Evolutionary conservation across 2,888 invertebrate species (phyloP), one percentile per base, ranked within the genome.

Genomic region (Stictocephala bisonia): DNA sequence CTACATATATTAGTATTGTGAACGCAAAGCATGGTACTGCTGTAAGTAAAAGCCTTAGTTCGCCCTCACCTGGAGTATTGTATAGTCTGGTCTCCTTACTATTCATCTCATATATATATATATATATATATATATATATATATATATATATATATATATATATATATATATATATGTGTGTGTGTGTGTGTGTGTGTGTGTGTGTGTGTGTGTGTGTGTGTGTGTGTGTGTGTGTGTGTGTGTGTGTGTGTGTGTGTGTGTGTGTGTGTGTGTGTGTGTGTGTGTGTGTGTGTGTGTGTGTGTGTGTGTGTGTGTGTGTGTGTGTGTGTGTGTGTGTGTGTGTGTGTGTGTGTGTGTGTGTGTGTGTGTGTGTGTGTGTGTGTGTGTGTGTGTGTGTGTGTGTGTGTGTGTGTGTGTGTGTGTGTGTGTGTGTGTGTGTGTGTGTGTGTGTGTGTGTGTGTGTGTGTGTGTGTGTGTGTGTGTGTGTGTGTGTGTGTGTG

Each of bases 281-380:
- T 44, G 44, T 44, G 44, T 44, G 44, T 44, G 44, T 44, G 44
- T 44, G 44, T 44, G 44, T 44, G 44, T 44, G 44, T 44, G 44
- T 44, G 44, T 44, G 44, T 44, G 44, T 44, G 44, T 44, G 44
- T 44, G 44, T 44, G 44, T 44, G 44, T 44, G 44, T 44, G 44
- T 44, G 44, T 44, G 44, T 44, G 44, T 44, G 44, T 44, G 44
- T 44, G 44, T 44, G 44, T 44, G 44, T 44, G 44, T 44, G 44
- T 44, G 44, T 44, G 44, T 44, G 44, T 44, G 44, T 44, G 44
- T 44, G 44, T 44, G 44, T 44, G 44, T 44, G 44, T 44, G 44
- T 44, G 44, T 44, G 44, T 44, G 44, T 44, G 44, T 44, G 44
- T 44, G 44, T 44, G 44, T 44, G 44, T 44, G 44, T 44, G 44